These are phyloP conservation scores for Thera britannica DNA, from an alignment of 2,888 invertebrate genomes.

Conservation along the genomic window DNA sequence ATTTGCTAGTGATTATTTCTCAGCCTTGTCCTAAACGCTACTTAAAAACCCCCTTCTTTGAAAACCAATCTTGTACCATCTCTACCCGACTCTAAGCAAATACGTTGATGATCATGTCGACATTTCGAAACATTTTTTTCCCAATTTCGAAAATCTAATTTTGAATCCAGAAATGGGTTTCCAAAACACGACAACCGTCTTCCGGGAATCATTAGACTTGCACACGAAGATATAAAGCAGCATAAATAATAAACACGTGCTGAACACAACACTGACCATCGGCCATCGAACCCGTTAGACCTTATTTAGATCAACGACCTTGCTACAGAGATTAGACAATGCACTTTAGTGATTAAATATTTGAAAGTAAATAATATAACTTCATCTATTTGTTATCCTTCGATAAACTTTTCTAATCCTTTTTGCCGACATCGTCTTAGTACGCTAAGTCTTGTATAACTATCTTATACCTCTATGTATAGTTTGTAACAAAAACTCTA, in stretches of 20 bases:
- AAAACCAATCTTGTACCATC: background rate
- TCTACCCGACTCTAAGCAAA: background rate
- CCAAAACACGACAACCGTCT: conserved; percentile 22
- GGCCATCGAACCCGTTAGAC: conserved; percentile 78
- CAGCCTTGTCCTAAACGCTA: conserved; percentile 2
- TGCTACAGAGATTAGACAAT: conserved; percentile 50
- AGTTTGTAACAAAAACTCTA: conserved; percentile 37
- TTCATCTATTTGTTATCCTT: background rate
- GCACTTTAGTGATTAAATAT: conserved; percentile 31
- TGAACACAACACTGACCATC: conserved; percentile 49
- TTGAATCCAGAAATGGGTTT: conserved; percentile 11
- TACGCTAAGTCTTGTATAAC: background rate
- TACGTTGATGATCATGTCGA: background rate
- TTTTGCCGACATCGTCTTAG: conserved; percentile 31
- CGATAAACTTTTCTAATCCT: conserved; percentile 24
- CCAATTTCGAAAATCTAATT: conserved; percentile 2
- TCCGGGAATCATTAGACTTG: conserved; percentile 30
- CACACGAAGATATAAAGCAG: conserved; percentile 25
- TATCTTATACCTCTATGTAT: no score
- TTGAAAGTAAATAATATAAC: background rate
- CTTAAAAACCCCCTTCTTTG: background rate
- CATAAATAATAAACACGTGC: conserved; percentile 46
- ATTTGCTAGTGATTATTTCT: conserved; percentile 21
- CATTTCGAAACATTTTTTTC: conserved; percentile 2
- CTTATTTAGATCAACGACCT: conserved; percentile 79